These are phyloP conservation scores for Schrankia costaestrigalis DNA, from an alignment of 2,888 invertebrate genomes.

Conservation along the genomic window DNA sequence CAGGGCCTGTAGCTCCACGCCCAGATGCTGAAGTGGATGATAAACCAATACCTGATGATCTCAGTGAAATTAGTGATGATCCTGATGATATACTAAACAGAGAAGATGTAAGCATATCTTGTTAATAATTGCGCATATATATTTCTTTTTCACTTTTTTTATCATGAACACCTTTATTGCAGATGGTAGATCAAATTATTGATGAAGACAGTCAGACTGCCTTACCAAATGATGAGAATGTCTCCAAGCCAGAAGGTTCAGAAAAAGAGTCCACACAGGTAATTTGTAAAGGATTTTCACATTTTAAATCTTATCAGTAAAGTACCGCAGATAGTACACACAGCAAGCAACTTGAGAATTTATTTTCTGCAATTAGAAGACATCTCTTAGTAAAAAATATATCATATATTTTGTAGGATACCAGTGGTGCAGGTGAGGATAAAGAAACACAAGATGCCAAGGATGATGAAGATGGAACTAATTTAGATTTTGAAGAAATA, in stretches of 20 bases:
- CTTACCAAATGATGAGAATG: conserved; percentile 48
- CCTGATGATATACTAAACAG: conserved; percentile 92
- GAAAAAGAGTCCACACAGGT: conserved; percentile 73
- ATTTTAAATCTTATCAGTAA: no score
- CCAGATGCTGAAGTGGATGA: conserved; percentile 74
- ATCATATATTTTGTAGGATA: conserved; percentile 45
- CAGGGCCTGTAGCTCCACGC: conserved; percentile 42
- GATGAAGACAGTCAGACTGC: conserved; percentile 67
- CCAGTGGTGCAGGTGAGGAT: conserved; percentile 64
- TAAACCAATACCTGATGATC: conserved; percentile 83
- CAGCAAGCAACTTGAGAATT: background rate
- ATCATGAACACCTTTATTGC: background rate
- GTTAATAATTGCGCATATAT: background rate
- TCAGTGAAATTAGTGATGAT: conserved; percentile 94
- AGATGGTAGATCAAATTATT: conserved; percentile 70
- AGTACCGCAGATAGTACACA: no score
- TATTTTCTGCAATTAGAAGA: background rate
- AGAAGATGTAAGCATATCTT: conserved; percentile 80
- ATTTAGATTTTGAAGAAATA: conserved; percentile 93
- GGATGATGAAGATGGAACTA: conserved; percentile 86
- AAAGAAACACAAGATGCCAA: conserved; percentile 77
- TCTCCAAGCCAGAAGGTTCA: conserved; percentile 53
- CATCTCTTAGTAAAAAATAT: background rate
- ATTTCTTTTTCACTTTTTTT: conserved; percentile 1
- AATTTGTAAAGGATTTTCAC: no score